Percentiles rank a stretch among this genome's conserved stretches.
phyloP scores from a whole-genome alignment of 1,140 invertebrate species.

The Rhyacophila brunnea region DNA sequence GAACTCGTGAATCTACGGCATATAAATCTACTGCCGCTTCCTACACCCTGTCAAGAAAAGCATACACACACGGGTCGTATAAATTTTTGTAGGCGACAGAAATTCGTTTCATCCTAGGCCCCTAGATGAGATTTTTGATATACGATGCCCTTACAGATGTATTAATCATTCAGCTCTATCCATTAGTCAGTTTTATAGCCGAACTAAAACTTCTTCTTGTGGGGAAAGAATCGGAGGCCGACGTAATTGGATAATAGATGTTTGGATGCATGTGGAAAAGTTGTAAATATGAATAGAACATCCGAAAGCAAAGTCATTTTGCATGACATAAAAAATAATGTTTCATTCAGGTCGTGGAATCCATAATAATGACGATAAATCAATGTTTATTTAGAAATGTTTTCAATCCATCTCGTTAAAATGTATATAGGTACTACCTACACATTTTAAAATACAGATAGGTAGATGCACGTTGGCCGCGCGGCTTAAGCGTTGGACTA shows the following conservation, averaged over 20 bases:
- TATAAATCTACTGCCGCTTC: conserved; percentile 23
- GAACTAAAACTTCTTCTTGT: neutral
- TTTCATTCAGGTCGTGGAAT: too few relatives aligned
- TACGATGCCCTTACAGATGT: conserved; percentile 15
- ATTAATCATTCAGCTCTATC: conserved; percentile 31
- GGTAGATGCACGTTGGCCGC: too few relatives aligned
- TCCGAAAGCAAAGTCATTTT: too few relatives aligned
- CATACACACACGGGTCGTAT: conserved; percentile 4
- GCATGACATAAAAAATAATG: too few relatives aligned
- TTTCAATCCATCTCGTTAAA: too few relatives aligned
- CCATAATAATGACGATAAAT: too few relatives aligned
- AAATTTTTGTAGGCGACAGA: conserved; percentile 18
- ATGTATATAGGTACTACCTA: too few relatives aligned
- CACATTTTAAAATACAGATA: too few relatives aligned
- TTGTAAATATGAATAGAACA: too few relatives aligned
- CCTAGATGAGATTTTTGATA: conserved; percentile 19
- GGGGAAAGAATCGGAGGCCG: neutral
- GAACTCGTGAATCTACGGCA: neutral
- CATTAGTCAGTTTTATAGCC: conserved; percentile 30
- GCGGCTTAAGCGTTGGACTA: too few relatives aligned
- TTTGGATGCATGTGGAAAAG: too few relatives aligned
- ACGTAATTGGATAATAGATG: conserved; percentile 2
- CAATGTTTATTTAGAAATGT: too few relatives aligned
- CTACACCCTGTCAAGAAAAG: conserved; percentile 5
- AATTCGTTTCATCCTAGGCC: conserved; percentile 21